phyloP scores from a whole-genome alignment of 2,113 vertebrate genomes.

The Promerops cafer region DNA sequence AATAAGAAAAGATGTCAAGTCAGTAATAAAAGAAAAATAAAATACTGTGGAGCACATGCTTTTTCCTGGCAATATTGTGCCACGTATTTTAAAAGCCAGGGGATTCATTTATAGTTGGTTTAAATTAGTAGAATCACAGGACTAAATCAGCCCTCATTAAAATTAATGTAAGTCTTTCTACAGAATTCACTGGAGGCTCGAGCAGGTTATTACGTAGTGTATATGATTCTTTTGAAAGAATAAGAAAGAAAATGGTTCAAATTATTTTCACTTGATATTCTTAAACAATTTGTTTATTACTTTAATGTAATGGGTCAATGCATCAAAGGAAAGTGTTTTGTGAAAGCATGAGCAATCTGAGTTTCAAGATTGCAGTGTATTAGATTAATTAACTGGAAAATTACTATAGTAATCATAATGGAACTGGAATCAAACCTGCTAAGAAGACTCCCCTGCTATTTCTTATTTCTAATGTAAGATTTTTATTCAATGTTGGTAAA shows the following conservation, averaged over 20 bases:
- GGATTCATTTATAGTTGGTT: neutral
- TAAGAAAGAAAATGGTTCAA: neutral
- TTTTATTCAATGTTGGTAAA: neutral
- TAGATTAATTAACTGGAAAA: slow-evolving; percentile 28
- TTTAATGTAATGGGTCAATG: neutral
- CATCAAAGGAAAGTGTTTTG: neutral
- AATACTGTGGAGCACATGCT: neutral
- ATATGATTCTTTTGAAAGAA: neutral
- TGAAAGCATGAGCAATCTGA: neutral
- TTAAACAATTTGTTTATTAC: neutral
- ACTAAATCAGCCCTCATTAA: neutral
- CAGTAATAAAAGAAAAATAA: slow-evolving; percentile 1
- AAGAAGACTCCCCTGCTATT: neutral
- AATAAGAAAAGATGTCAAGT: neutral
- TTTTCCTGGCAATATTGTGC: neutral
- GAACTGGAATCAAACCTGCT: neutral
- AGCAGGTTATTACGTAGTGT: neutral
- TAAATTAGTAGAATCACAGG: neutral
- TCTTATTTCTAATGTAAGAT: neutral
- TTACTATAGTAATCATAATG: neutral
- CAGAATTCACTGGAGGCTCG: neutral
- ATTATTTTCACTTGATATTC: neutral
- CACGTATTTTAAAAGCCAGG: neutral
- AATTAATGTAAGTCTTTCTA: neutral
- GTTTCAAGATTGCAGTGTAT: neutral